Base-by-base conservation (phyloP, 2,888 invertebrate genomes). In the Callosobruchus maculatus region DNA sequence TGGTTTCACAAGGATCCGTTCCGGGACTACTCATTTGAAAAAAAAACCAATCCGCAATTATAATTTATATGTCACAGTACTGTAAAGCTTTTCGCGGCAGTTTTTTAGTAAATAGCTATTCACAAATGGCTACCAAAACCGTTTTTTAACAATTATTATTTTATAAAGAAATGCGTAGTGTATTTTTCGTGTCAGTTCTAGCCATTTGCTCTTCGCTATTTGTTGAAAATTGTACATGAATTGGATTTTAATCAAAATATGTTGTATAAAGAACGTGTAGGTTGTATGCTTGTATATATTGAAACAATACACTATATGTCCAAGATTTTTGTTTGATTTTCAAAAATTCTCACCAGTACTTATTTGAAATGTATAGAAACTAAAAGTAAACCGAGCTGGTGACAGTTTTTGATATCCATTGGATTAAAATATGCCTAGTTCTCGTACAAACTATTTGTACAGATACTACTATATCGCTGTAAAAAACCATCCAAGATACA, bases 361-460 rank as follows among this genome's bases (percentile, higher is more conserved):
- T 18, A 18, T 49, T 18, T 13, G 49, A 18, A 49, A 49, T 49
- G 49, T 49, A 49, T 18, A 49, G 49, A 49, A 49, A 49, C 9
- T 49, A 49, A 49, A 49, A 49, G 13, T 49, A 18, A 18, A 49
- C 1, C 49, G 49, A 68, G 49, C 3, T 49, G 49, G 49, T 49
- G 49, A 71, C 70, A 74, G 73, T 68, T 71, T 75, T 71, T 70
- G 71, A 72, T 68, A 74, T 71, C 73, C 21, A 20, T 22, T 67
- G 70, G 69, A 71, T 73, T 71, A 67, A 74, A 71, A 73, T 72
- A 78, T 77, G 78, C 79, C 78, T 78, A 81, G 78, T 73, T 80
- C 77, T 80, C 80, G 80, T 81, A 81, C 80, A 81, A 81, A 80
- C 73, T 76, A 78, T 77, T 78, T 83, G 83, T 83, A 84, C 83